phyloP scores from a whole-genome alignment of 2,888 invertebrate genomes.

The Lycocerus yunnanus region DNA sequence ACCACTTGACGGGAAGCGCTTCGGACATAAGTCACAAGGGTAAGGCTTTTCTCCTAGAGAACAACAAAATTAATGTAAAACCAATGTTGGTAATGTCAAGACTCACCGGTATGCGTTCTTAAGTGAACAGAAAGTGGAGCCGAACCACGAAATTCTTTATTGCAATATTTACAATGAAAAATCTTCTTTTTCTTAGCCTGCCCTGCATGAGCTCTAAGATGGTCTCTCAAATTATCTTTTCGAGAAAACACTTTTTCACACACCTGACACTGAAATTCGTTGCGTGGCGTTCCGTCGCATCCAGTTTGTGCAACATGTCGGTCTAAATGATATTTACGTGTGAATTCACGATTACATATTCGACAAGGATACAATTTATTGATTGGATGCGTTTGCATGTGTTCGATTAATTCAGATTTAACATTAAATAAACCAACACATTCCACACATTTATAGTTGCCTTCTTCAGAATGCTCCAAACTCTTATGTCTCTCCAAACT shows the following conservation, averaged over 20 bases:
- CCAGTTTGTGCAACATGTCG: constrained; percentile 71
- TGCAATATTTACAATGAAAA: constrained; percentile 66
- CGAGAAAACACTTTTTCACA: constrained; percentile 68
- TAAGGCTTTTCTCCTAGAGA: constrained; percentile 60
- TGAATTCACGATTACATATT: constrained; percentile 73
- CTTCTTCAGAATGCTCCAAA: constrained; percentile 69
- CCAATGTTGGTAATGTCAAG: background rate
- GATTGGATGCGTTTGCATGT: constrained; percentile 69
- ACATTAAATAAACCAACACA: constrained; percentile 71
- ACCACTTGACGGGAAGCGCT: constrained; percentile 73
- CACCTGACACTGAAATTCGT: constrained; percentile 64
- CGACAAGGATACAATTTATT: constrained; percentile 67
- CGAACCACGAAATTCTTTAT: constrained; percentile 68
- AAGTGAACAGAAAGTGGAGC: constrained; percentile 67
- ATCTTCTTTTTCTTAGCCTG: constrained; percentile 61
- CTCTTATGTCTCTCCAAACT: constrained; percentile 69
- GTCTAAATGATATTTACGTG: constrained; percentile 75
- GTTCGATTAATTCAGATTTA: constrained; percentile 65
- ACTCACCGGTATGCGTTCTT: constrained; percentile 69
- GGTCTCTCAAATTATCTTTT: constrained; percentile 74
- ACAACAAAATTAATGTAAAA: background rate
- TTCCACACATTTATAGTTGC: constrained; percentile 66
- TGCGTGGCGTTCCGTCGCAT: constrained; percentile 64
- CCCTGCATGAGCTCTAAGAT: constrained; percentile 71
- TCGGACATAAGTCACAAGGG: constrained; percentile 74